Conservation (phyloP, 1,140 invertebrate genomes). For the Magallana ariakensis region DNA sequence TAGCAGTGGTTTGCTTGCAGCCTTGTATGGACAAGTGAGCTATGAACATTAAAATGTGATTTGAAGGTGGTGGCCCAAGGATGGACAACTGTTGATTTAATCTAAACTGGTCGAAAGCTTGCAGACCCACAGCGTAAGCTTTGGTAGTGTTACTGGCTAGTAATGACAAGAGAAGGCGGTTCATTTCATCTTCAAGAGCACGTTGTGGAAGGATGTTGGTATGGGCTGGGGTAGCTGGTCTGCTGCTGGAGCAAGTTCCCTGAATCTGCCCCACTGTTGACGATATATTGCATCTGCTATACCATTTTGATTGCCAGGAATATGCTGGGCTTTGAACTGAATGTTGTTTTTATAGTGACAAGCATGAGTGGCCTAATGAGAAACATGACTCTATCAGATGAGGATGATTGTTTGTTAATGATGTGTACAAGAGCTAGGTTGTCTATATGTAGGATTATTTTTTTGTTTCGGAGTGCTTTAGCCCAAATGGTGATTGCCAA, state of each 20-base stretch:
- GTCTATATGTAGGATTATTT: slow-evolving; percentile 44
- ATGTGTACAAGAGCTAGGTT: slow-evolving; percentile 46
- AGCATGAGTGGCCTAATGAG: slow-evolving; percentile 44
- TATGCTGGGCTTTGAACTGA: slow-evolving; percentile 46
- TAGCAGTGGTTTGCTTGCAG: slow-evolving; percentile 16
- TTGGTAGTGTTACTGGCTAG: slow-evolving; percentile 19
- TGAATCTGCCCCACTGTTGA: slow-evolving; percentile 40
- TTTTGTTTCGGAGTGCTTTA: slow-evolving; percentile 32
- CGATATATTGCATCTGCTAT: slow-evolving; percentile 52
- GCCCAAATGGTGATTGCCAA: slow-evolving; percentile 41
- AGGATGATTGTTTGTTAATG: slow-evolving; percentile 39
- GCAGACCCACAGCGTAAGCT: no score
- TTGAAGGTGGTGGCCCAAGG: slow-evolving; percentile 33
- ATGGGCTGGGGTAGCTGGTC: slow-evolving; percentile 17
- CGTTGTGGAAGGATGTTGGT: slow-evolving; percentile 34
- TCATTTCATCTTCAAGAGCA: slow-evolving; percentile 38
- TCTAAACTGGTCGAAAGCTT: slow-evolving; percentile 2
- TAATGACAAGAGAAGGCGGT: slow-evolving; percentile 24
- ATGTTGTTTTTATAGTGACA: slow-evolving; percentile 35
- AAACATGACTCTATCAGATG: slow-evolving; percentile 45
- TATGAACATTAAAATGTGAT: slow-evolving; percentile 40
- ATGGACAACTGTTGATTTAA: background rate
- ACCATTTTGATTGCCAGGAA: slow-evolving; percentile 39
- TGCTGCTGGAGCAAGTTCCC: slow-evolving; percentile 26
- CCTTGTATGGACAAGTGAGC: slow-evolving; percentile 30